Conservation (phyloP, 2,888 invertebrate species). For the Augiades crinisus region DNA sequence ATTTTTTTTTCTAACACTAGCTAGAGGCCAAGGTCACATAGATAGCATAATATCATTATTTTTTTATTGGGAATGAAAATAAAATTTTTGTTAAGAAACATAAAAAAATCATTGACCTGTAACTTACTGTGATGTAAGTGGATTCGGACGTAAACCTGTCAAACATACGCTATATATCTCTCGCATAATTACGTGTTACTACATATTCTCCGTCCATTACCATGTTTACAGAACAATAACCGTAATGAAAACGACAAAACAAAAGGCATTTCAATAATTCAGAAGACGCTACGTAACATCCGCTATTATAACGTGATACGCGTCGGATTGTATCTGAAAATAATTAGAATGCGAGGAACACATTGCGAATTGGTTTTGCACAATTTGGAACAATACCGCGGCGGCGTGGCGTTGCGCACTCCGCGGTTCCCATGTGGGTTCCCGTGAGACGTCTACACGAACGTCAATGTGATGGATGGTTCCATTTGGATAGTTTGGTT, state of each 20-base stretch:
- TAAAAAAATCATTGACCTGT: too few relatives aligned
- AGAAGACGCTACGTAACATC: slow-evolving; percentile 5
- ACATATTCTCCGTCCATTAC: too few relatives aligned
- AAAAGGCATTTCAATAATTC: slow-evolving; percentile 4
- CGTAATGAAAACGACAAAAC: not conserved
- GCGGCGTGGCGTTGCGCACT: slow-evolving; percentile 29
- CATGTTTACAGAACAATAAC: not conserved
- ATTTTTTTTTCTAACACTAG: too few relatives aligned
- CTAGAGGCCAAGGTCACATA: too few relatives aligned
- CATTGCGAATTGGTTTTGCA: slow-evolving; percentile 31
- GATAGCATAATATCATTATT: too few relatives aligned
- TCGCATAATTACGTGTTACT: too few relatives aligned
- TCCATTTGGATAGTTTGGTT: not conserved
- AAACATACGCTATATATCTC: too few relatives aligned
- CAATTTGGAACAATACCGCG: slow-evolving; percentile 36
- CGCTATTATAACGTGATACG: slow-evolving; percentile 28
- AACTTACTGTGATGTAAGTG: too few relatives aligned
- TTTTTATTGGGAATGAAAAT: too few relatives aligned
- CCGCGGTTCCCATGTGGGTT: slow-evolving; percentile 28
- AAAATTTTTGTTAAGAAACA: too few relatives aligned
- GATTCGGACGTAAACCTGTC: too few relatives aligned
- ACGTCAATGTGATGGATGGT: slow-evolving; percentile 12
- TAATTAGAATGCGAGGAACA: slow-evolving; percentile 21
- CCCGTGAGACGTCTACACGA: slow-evolving; percentile 32
- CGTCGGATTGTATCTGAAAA: slow-evolving; percentile 27